Conservation (phyloP, 2,888 invertebrate genomes). For the Helicoverpa assulta region DNA sequence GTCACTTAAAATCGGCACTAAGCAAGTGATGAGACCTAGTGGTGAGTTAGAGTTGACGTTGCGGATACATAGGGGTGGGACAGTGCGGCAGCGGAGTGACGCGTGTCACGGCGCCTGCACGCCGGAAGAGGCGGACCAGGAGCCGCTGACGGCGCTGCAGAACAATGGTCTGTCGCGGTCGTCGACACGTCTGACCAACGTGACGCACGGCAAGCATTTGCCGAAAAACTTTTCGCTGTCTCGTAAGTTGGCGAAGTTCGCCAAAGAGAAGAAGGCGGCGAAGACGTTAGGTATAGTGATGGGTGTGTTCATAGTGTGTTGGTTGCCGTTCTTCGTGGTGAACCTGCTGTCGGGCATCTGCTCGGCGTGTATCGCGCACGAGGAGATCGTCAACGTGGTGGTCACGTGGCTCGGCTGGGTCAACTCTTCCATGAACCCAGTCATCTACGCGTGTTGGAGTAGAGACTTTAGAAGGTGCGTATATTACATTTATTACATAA, state of each 20-base stretch:
- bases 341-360: slow-evolving; percentile 98
- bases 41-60: slow-evolving; percentile 97
- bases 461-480: slow-evolving; percentile 97
- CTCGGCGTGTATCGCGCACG: slow-evolving; percentile 95
- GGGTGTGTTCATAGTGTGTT: slow-evolving; percentile 99
- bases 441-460: slow-evolving; percentile 99
- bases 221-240: slow-evolving; percentile 98
- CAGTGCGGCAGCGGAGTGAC: slow-evolving; percentile 91
- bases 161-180: slow-evolving; percentile 94
- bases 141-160: slow-evolving; percentile 94
- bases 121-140: slow-evolving; percentile 92
- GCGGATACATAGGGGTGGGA: slow-evolving; percentile 98
- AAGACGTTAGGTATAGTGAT: slow-evolving; percentile 99
- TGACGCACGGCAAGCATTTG: slow-evolving; percentile 91
- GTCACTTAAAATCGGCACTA: slow-evolving; percentile 97
- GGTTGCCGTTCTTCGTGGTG: slow-evolving; percentile 99
- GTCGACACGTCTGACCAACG: slow-evolving; percentile 92
- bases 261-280: slow-evolving; percentile 99
- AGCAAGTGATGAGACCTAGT: slow-evolving; percentile 95
- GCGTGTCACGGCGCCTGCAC: slow-evolving; percentile 90
- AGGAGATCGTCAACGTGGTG: slow-evolving; percentile 96
- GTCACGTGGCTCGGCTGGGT: slow-evolving; percentile 99
- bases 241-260: slow-evolving; percentile 97
- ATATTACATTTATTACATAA: neutral
- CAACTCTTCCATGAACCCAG: slow-evolving; percentile 98